phyloP scores from a whole-genome alignment of 2,888 invertebrate genomes.

The Andrena dorsata region DNA sequence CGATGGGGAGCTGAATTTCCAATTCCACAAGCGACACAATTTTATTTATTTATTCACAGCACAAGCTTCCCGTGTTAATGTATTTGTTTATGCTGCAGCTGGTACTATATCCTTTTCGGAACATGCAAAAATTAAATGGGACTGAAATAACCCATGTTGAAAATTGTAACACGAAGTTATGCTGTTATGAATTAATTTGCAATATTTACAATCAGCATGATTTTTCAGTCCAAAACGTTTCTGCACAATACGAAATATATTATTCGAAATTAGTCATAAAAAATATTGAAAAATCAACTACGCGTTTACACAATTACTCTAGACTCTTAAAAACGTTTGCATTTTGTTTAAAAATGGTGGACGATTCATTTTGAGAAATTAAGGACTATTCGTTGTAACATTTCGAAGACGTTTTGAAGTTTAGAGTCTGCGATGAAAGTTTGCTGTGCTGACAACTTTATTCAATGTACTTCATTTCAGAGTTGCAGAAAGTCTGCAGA shows the following conservation, averaged over 20 bases:
- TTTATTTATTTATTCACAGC: background rate
- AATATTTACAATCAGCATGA: too few relatives aligned
- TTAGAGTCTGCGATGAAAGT: background rate
- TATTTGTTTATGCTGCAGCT: background rate
- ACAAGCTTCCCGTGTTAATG: background rate
- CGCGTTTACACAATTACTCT: background rate
- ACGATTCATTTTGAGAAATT: background rate
- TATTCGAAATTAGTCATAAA: background rate
- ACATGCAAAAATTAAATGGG: background rate
- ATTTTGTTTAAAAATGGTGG: background rate
- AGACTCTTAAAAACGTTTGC: background rate
- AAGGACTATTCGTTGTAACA: background rate
- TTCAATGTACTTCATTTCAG: background rate
- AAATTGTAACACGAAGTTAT: background rate
- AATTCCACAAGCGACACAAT: background rate
- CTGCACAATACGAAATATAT: too few relatives aligned
- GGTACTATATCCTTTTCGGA: background rate
- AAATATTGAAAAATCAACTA: background rate
- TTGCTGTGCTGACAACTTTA: background rate
- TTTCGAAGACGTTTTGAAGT: background rate
- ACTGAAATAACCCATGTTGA: background rate
- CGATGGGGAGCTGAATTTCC: conserved; percentile 6
- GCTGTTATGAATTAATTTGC: too few relatives aligned
- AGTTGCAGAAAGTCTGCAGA: background rate
- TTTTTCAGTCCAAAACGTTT: too few relatives aligned